Evolutionary conservation across 2,113 vertebrate genomes (phyloP).

Genomic region (Myotis davidii): DNA sequence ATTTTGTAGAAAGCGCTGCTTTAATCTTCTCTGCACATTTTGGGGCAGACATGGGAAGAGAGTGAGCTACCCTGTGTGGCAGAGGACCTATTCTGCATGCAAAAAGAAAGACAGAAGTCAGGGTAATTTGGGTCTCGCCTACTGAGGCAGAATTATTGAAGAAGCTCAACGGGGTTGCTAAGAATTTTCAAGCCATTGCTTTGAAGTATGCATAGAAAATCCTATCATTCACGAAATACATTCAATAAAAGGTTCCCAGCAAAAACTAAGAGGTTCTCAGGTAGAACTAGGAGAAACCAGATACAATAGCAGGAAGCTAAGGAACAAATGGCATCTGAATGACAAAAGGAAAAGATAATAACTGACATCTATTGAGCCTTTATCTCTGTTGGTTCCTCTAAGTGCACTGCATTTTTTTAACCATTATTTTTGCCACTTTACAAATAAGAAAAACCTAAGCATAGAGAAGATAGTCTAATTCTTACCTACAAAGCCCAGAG

Average conservation of each 20-base stretch:
- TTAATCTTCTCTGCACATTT: not conserved
- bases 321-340: not conserved
- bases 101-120: not conserved
- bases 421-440: not conserved
- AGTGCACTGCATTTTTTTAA: not conserved
- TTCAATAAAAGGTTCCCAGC: not conserved
- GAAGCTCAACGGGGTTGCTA: not conserved
- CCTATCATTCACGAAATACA: not conserved
- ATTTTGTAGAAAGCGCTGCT: not conserved
- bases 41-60: not conserved
- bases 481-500: not conserved
- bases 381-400: not conserved
- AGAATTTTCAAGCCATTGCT: not conserved
- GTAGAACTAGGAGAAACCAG: not conserved
- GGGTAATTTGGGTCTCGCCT: not conserved
- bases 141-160: rapidly evolving
- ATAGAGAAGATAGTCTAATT: not conserved
- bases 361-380: not conserved
- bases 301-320: not conserved
- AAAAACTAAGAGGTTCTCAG: not conserved
- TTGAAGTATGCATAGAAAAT: not conserved
- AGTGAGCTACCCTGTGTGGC: not conserved
- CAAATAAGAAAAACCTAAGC: not conserved
- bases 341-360: not conserved
- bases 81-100: not conserved